Base-by-base conservation (phyloP, 1,140 invertebrate species). In the Drosophila nikananu region DNA sequence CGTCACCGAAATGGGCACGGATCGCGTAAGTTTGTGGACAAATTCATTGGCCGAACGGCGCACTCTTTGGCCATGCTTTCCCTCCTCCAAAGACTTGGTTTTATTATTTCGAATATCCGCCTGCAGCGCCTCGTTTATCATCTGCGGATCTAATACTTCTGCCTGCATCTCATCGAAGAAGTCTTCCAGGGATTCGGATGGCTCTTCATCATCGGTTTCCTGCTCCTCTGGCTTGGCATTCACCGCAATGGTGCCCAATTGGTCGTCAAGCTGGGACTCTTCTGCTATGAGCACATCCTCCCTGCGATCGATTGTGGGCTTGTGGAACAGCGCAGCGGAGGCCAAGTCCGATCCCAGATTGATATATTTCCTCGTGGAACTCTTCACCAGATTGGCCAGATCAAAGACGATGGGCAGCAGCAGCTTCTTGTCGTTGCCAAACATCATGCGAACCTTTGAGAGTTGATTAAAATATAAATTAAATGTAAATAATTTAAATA, bases 401-500 rank as follows among this genome's bases (percentile, higher is more conserved):
- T 96, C 95, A 67, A 94, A 93, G 55, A 95, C 94, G 66, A 96
- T 95, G 25, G 95, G 95, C 42, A 96, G 80, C 92, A 95, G 93
- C 3, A 96, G 91, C 23, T 95, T 94, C 41, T 94, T 93, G 54
- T 94, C 94, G 67, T 94, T 94, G 59, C 93, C 94, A 80, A 95
- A 94, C 92, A 95, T 94, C 74, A 94, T 94, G 83, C 93, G 94
- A 51, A 95, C 93, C 94, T 95, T 12, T 21, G 12, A 13, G 12
- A 39, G 37, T 49, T 25, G 8, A 49, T 25, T n/a, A 23, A 48
- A 7, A 48, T 25, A 21, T 46, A 13, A 7, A 2, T 5, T n/a
- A 19, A 55, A 35, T 35, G 6, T 35, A 0, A n/a, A 25, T 15
- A 17, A 30, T n/a, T n/a, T 21, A 30, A 5, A 10, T n/a, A n/a